Evolutionary conservation across 2,113 vertebrate genomes (phyloP), one percentile per base, ranked within the genome.

Genomic region (Lipophrys pholis): DNA sequence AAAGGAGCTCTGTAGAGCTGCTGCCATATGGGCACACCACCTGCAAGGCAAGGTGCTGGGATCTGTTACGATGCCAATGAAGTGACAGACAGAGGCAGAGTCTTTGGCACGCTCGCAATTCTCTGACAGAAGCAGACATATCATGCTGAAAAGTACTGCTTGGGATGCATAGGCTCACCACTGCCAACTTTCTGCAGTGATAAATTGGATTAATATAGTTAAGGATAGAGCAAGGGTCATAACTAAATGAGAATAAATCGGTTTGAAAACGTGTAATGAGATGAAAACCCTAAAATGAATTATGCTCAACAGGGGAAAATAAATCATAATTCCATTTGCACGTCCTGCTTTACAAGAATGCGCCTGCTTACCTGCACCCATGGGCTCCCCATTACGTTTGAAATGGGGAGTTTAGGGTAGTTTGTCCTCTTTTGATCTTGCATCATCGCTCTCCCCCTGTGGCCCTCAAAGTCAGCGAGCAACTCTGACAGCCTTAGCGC

Each of bases 381-480:
- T n/a, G 41, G 61, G 74, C 64, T 30, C 5, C 21, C 55, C 49
- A 62, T 58, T 75, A 58, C 69, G 35, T 59, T 83, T 45, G 48
- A 69, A 74, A 74, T 51, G 17, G 43, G 43, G 64, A 77, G 54
- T 64, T 82, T 64, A 17, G 38, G 60, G 43, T 70, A 30, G 46
- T 74, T 82, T 76, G 14, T 80, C 50, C 53, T 68, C 72, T 68
- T 78, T 72, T 66, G 56, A 71, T 78, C 42, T 45, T 66, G 58
- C 59, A 55, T 81, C 64, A 45, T 38, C 74, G 57, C 73, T 73
- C 50, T 65, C 69, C 66, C 51, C 62, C 40, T 8, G 8, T 60
- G 51, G 55, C 48, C 30, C 15, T 38, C 10, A 17, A 73, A 69
- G 62, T 65, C 58, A 62, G 50, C 17, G 73, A 80, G 51, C 57